Percentiles rank a stretch among this genome's conserved stretches.
These are phyloP conservation scores for Gallinago paraguaiae DNA, from an alignment of 2,113 vertebrate species.

Conservation along the genomic window DNA sequence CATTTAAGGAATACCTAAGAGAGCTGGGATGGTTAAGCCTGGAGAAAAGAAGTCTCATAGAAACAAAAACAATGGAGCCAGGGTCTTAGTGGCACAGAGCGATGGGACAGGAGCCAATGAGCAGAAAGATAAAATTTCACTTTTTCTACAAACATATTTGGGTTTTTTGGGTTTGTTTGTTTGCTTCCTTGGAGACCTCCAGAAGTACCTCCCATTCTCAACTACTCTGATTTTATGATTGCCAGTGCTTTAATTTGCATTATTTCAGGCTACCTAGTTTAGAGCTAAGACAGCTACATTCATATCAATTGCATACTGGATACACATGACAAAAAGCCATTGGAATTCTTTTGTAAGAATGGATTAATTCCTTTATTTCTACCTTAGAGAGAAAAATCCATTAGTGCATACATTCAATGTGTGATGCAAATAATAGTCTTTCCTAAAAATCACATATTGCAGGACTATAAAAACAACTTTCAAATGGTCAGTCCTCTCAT, in stretches of 20 bases:
- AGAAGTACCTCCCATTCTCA: not conserved
- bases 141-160: not conserved
- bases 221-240: not conserved
- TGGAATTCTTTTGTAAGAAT: not conserved
- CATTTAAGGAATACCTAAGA: not conserved
- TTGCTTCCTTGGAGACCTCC: not conserved
- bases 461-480: not conserved
- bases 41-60: not conserved
- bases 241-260: not conserved
- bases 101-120: not conserved
- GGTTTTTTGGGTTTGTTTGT: fast-evolving
- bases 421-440: not conserved
- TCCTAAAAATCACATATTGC: not conserved
- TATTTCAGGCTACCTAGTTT: not conserved
- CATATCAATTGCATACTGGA: not conserved
- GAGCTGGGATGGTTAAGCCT: not conserved
- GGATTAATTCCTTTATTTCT: not conserved
- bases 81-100: not conserved
- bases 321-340: not conserved
- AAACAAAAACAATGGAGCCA: not conserved
- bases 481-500: not conserved
- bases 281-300: not conserved
- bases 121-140: not conserved
- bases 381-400: not conserved
- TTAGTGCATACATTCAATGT: not conserved